Conservation (phyloP, 2,113 vertebrate genomes). For the Amblyopsis rosae region DNA sequence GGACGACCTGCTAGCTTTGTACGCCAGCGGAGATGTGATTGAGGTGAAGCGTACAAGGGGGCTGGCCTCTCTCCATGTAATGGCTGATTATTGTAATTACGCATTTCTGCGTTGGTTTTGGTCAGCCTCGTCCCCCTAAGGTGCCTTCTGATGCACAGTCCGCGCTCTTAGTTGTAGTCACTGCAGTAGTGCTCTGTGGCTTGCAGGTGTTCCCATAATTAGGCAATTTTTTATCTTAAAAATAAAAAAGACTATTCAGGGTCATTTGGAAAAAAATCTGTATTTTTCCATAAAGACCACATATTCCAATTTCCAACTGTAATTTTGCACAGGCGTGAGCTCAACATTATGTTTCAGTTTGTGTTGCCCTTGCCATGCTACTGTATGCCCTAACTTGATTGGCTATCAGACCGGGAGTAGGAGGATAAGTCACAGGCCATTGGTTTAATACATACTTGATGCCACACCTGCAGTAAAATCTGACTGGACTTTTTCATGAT, state of each 20-base stretch:
- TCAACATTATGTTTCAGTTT: too few species aligned
- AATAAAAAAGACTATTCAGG: background rate
- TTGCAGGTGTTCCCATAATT: conserved; percentile 22
- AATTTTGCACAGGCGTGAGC: too few species aligned
- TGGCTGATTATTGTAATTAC: conserved; percentile 52
- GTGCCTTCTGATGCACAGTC: conserved; percentile 32
- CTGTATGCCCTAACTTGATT: too few species aligned
- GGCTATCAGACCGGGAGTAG: too few species aligned
- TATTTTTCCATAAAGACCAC: too few species aligned
- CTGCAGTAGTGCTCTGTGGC: conserved; percentile 36
- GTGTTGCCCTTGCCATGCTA: too few species aligned
- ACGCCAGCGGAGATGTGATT: conserved; percentile 25
- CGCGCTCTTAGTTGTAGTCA: conserved; percentile 17
- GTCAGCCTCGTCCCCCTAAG: conserved; percentile 19
- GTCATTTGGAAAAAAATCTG: background rate
- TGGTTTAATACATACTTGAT: too few species aligned
- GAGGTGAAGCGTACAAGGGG: conserved; percentile 29
- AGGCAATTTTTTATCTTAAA: conserved; percentile 7
- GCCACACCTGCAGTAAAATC: too few species aligned
- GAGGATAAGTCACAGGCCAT: too few species aligned
- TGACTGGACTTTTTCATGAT: too few species aligned
- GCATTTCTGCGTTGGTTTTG: conserved; percentile 37
- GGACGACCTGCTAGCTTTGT: conserved; percentile 7
- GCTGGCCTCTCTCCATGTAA: conserved; percentile 35
- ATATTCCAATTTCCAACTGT: too few species aligned